Evolutionary conservation across 2,797 vertebrate species (phyloP), one percentile per base, ranked within the genome.

Genomic region (Rhodeus uyekii): DNA sequence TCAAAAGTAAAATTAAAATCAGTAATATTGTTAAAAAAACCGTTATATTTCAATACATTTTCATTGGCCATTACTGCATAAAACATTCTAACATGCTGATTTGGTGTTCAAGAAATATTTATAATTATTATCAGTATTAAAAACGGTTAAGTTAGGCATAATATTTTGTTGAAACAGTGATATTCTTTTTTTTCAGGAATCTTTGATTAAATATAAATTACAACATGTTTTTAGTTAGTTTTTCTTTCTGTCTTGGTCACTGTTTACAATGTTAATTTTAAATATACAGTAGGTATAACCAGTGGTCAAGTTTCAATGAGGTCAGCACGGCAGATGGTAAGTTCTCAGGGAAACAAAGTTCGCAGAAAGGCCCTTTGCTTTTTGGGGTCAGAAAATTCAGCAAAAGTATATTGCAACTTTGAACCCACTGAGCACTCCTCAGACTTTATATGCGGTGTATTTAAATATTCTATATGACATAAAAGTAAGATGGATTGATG

Each of bases 291-390:
- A 29, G 3, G 34, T 39, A 27, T 39, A 39, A 55, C 24, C 34
- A 67, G 14, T 60, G 76, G 22, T 65, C 14, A 27, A 9, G 36
- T 34, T 32, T 55, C 18, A 74, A 27, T 29, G 2, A 14, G 48
- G 38, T 82, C 27, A 82, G 50, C 80, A 69, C 36, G 76, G 50
- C 80, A 82, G 50, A 76, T 82, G 80, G 22, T 18, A 16, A 19
- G 48, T 76, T 82, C 80, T 76, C 80, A 82, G 29, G 5, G 48
- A 60, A 69, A 8, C 4, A 0, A 53, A 36, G 34, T 48, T 74
- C 6, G 14, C 53, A 42, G 34, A n/a, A 53, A 7, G 44, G 64
- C 79, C 4, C 10, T 44, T 18, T 8, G 2, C 29, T 39, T 64
- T 65, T 65, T 65, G 5, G 29, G 5, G 14, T 61, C 7, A 22